These are phyloP conservation scores for Drosophila nr. perissopoda DNA, from an alignment of 2,888 invertebrate genomes.

Conservation along the genomic window DNA sequence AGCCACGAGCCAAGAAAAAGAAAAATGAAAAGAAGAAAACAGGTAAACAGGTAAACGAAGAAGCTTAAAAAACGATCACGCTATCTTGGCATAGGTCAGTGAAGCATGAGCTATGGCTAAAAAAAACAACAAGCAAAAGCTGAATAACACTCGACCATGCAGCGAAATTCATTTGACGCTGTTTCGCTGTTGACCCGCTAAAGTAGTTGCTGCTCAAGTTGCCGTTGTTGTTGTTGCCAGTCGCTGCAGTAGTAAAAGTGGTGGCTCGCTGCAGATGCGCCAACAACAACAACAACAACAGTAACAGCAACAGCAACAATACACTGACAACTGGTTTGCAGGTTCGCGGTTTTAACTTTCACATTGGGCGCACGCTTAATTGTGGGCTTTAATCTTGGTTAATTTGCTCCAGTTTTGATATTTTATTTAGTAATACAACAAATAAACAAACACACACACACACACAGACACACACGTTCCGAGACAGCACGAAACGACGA, in stretches of 20 bases:
- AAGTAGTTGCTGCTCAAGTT: slow-evolving; percentile 30
- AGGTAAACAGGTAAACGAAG: slow-evolving; percentile 3
- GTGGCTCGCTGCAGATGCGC: slow-evolving; percentile 64
- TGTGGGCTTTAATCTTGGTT: slow-evolving; percentile 75
- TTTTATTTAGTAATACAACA: slow-evolving; percentile 50
- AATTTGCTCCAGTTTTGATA: slow-evolving; percentile 77
- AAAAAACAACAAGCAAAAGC: slow-evolving; percentile 5
- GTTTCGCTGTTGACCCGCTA: slow-evolving; percentile 51
- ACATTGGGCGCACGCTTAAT: slow-evolving; percentile 75
- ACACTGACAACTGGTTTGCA: slow-evolving; percentile 66
- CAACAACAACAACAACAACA: slow-evolving; percentile 16
- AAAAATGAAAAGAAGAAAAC: slow-evolving; percentile 17
- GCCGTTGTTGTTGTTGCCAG: slow-evolving; percentile 19
- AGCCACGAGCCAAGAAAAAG: slow-evolving; percentile 14
- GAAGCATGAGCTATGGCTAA: slow-evolving; percentile 52
- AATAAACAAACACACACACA: background rate
- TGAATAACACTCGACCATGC: slow-evolving; percentile 12
- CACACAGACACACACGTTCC: slow-evolving; percentile 10
- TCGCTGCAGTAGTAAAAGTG: slow-evolving; percentile 69
- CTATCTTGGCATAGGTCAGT: slow-evolving; percentile 71
- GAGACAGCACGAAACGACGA: slow-evolving; percentile 49
- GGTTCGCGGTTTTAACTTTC: slow-evolving; percentile 71
- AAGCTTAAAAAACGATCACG: slow-evolving; percentile 7
- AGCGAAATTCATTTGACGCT: slow-evolving; percentile 11
- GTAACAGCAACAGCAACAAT: slow-evolving; percentile 9